Percentiles rank a stretch among this genome's conserved stretches.
Evolutionary conservation across 2,888 invertebrate genomes (phyloP).

Genomic region (Lypha dubia): DNA sequence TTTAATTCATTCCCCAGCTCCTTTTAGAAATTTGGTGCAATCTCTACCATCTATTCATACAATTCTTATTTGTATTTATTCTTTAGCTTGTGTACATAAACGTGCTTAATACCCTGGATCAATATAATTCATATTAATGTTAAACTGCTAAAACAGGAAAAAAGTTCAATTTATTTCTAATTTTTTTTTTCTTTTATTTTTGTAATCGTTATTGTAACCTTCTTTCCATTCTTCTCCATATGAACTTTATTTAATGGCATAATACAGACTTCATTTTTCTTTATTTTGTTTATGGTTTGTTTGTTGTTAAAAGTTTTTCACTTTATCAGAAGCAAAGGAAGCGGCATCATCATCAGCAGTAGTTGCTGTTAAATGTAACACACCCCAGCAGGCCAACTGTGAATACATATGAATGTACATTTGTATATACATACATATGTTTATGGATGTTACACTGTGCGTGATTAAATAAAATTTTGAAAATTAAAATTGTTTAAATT

Average conservation of each 20-base stretch:
- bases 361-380: slow-evolving; percentile 69
- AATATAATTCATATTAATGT: slow-evolving; percentile 69
- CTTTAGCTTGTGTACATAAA: slow-evolving; percentile 23
- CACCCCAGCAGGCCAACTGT: slow-evolving; percentile 63
- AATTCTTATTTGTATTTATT: background rate
- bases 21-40: background rate
- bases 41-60: slow-evolving; percentile 46
- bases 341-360: slow-evolving; percentile 53
- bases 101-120: slow-evolving; percentile 66
- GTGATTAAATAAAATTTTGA: too few relatives aligned
- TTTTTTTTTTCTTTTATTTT: slow-evolving; percentile 17
- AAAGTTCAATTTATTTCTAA: slow-evolving; percentile 59
- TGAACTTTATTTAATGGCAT: slow-evolving; percentile 59
- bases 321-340: slow-evolving; percentile 63
- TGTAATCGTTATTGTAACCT: background rate
- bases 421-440: background rate
- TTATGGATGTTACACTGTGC: background rate
- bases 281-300: slow-evolving; percentile 16
- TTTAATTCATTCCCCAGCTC: background rate
- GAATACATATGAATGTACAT: background rate
- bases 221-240: slow-evolving; percentile 25
- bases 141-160: slow-evolving; percentile 56
- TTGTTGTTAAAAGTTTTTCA: slow-evolving; percentile 51
- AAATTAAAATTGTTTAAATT: too few relatives aligned
- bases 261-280: slow-evolving; percentile 60